Evolutionary conservation across 2,797 vertebrate genomes (phyloP).

Genomic region (Liasis olivaceus): DNA sequence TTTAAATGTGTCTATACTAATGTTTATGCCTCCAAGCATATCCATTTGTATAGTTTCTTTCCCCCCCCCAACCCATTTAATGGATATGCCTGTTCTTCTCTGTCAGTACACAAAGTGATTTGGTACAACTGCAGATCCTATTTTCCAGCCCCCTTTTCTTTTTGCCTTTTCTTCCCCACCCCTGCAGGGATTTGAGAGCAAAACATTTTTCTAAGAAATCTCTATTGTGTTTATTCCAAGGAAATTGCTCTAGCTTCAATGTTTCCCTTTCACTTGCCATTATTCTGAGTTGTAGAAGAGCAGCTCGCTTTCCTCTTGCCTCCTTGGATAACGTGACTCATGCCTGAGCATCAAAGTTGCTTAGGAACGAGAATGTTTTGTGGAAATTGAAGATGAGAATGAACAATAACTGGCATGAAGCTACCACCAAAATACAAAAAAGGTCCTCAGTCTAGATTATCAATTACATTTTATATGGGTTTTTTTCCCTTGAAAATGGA

Average conservation of each 20-base stretch:
- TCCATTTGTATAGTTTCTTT: too few relatives aligned
- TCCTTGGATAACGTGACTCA: slow-evolving; percentile 7
- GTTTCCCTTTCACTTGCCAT: slow-evolving; percentile 29
- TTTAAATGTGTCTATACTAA: background rate
- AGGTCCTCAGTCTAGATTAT: background rate
- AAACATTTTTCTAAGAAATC: slow-evolving; percentile 8
- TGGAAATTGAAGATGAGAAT: slow-evolving; percentile 17
- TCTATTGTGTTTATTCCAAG: slow-evolving; percentile 12
- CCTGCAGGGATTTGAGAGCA: background rate
- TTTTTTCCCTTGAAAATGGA: background rate
- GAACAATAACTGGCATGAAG: slow-evolving; percentile 20
- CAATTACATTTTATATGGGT: background rate
- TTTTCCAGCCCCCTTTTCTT: background rate
- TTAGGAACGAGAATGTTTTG: slow-evolving; percentile 34
- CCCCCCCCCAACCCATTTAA: background rate
- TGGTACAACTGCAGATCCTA: slow-evolving; percentile 17
- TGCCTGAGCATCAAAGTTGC: background rate
- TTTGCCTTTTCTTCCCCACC: background rate
- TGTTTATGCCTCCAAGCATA: background rate
- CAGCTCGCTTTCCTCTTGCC: background rate
- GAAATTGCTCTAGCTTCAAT: slow-evolving; percentile 4
- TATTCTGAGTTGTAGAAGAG: slow-evolving; percentile 12
- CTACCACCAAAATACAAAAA: background rate
- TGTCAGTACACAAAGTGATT: background rate
- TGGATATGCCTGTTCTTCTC: background rate